These are phyloP conservation scores for Cantharis rustica DNA, from an alignment of 2,888 invertebrate species.

Conservation along the genomic window DNA sequence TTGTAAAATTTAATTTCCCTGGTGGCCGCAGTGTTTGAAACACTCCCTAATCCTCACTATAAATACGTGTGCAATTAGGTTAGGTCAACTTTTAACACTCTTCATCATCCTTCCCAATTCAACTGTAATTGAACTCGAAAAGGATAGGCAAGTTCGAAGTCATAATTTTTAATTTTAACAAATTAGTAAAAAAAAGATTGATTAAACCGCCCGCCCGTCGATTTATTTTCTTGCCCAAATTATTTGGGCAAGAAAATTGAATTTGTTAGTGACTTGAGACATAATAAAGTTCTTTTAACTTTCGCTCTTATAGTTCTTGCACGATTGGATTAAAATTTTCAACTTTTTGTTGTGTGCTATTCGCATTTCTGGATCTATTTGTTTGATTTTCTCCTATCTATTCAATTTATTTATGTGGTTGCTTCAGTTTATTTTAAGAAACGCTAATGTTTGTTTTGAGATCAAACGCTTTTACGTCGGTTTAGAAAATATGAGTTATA, in stretches of 20 bases:
- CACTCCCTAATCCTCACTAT: conserved; percentile 32
- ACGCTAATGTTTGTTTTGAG: conserved; percentile 18
- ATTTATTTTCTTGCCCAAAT: background rate
- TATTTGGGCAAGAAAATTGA: background rate
- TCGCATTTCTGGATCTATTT: conserved; percentile 16
- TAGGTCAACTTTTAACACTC: conserved; percentile 30
- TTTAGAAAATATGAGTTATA: background rate
- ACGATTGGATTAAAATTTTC: conserved; percentile 25
- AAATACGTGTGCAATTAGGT: conserved; percentile 34
- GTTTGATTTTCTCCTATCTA: conserved; percentile 19
- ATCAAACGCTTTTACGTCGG: background rate
- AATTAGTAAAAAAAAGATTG: background rate
- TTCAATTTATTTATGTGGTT: conserved; percentile 28
- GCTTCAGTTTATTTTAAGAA: conserved; percentile 22
- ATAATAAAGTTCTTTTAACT: conserved; percentile 14
- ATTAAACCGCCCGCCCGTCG: background rate
- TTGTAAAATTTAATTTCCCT: conserved; percentile 37
- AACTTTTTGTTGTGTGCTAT: conserved; percentile 13
- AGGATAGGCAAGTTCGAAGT: conserved; percentile 1
- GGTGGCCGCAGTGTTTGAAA: conserved; percentile 27
- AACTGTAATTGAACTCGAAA: conserved; percentile 13
- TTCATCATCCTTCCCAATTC: conserved; percentile 14
- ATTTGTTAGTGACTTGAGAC: background rate
- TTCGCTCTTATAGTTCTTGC: conserved; percentile 6
- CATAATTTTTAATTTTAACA: conserved; percentile 6